Base-by-base conservation (phyloP, 2,888 invertebrate genomes). In the Aphrophora alni region DNA sequence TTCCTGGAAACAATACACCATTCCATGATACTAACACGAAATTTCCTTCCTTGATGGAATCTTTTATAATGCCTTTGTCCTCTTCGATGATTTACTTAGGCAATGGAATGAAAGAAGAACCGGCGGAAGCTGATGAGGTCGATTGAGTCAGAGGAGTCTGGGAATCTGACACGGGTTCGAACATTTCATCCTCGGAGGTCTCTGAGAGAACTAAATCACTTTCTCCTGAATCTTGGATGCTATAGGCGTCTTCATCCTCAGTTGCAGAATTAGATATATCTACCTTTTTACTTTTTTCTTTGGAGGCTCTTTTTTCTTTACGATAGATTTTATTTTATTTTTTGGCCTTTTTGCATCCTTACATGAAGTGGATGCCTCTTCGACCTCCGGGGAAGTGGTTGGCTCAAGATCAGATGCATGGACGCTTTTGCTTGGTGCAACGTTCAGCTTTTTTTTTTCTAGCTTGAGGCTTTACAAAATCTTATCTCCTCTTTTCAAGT, bases 211-310 rank as follows among this genome's bases (percentile, higher is more conserved):
- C 75, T 26, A 75, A 75, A n/a, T 51, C 51, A 51, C 51, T 75
- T 51, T 75, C 27, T 59, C 75, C 75, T 25, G 75, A 75, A 59
- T 75, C 75, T 27, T 75, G 75, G 59, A 75, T 59, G 59, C 75
- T 75, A 68, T 59, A 75, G 28, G 51, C 25, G 27, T 75, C 59
- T 17, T 75, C 75, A 51, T 75, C 75, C 27, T 75, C 75, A 27
- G 75, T 44, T 51, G 75, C 44, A 59, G 75, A 75, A 17, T 75
- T 68, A 17, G 38, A 51, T 21, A 44, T 3, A 25, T 75, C 59
- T 75, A n/a, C 21, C 59, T 75, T 75, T 68, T 75, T 75, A 10
- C 8, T 25, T 14, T 10, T 77, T 77, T 77, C 28, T 77, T 77
- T n/a, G 68, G 17, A 28, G 27, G 28, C 17, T 2, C 28, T 68